Evolutionary conservation across 2,888 invertebrate species (phyloP).

Genomic region (Pherbina coryleti): DNA sequence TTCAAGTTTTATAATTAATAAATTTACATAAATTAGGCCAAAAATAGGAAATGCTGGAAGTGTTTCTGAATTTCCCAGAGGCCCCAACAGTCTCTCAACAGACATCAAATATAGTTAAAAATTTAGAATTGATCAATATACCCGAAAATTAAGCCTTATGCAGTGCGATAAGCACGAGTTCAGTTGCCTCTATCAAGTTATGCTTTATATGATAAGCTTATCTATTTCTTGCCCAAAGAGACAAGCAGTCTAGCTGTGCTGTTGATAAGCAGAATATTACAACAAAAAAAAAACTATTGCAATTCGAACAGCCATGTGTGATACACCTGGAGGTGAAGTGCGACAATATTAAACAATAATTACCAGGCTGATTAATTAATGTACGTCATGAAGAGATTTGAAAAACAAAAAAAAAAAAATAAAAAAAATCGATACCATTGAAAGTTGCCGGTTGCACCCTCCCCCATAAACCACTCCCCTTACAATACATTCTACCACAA

Average conservation of each 20-base stretch:
- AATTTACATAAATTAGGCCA: no score
- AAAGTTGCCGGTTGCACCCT: background rate
- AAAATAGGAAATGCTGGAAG: no score
- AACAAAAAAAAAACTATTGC: background rate
- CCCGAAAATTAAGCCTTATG: background rate
- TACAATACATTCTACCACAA: background rate
- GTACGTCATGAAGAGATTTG: background rate
- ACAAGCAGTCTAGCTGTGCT: constrained; percentile 18
- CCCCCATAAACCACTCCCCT: background rate
- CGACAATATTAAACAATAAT: background rate
- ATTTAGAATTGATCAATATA: no score
- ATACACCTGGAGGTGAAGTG: background rate
- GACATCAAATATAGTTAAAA: no score
- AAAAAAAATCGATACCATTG: constrained; percentile 30
- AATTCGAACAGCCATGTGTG: background rate
- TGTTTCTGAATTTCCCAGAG: no score
- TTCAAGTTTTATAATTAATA: no score
- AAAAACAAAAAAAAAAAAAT: constrained; percentile 34
- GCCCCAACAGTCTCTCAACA: no score
- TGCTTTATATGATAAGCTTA: background rate
- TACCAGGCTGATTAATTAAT: background rate
- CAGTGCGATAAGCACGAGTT: constrained; percentile 20
- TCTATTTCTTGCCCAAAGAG: constrained; percentile 7
- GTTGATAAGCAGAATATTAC: constrained; percentile 1
- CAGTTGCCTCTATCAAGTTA: constrained; percentile 17